Evolutionary conservation across 1,140 invertebrate genomes (phyloP), one percentile per base, ranked within the genome.

Genomic region (Phthorimaea operculella): DNA sequence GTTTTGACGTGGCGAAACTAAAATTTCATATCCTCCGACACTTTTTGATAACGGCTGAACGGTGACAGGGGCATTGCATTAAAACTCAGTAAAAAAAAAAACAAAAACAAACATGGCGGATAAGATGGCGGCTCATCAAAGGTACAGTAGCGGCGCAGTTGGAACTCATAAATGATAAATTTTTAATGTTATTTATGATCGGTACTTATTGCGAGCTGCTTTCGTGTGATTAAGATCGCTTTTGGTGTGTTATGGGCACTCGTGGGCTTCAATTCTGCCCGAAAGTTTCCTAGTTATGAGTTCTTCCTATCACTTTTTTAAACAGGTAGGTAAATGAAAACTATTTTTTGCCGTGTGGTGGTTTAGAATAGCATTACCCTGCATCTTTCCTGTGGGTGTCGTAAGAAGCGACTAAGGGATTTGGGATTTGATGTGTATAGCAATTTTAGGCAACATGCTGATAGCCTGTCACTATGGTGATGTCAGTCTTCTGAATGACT

Each of bases 81-180:
- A 83, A 76, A 60, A 57, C 62, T 64, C 57, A 63, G 58, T 49
- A 62, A 61, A 67, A 64, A 68, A 70, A 74, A 73, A 78, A 68
- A 70, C 72, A 73, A 78, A 76, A 83, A 80, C 72, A 74, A 80
- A 83, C 59, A 79, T 73, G 75, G 69, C 74, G 34, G 62, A 61
- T 72, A 79, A 80, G 76, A 81, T 75, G 78, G 76, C 78, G 70
- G 72, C 60, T 63, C 67, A 59, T 65, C 76, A 83, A 83, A 80
- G 77, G 60, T 62, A 59, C 79, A 76, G 79, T 83, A 83, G 79
- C 79, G 60, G 74, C 68, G 62, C 68, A 62, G 62, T 66, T 67
- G 79, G 77, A 75, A 81, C 81, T 79, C 68, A 79, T 79, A 80
- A 81, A 82, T 82, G 79, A 83, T 83, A 83, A 83, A 76, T 79